These are phyloP conservation scores for Petromus typicus DNA, from an alignment of 2,113 vertebrate genomes.

Conservation along the genomic window DNA sequence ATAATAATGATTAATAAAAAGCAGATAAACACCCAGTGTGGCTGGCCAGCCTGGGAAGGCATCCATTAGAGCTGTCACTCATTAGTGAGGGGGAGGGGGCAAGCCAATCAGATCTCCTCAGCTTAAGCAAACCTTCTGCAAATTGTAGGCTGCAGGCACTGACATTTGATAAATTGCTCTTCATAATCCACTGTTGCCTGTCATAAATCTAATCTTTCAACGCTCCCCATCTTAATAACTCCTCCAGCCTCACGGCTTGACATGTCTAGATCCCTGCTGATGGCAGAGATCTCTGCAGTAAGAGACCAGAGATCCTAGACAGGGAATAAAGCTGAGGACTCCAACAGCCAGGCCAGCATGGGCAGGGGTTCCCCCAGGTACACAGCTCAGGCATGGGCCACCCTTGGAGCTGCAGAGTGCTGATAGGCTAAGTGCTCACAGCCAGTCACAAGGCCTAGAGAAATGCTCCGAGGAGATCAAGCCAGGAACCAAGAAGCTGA, in stretches of 20 bases:
- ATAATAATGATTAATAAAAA: constrained; percentile 86
- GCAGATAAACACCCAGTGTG: constrained; percentile 85
- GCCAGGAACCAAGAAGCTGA: not conserved
- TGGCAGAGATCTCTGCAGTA: constrained; percentile 67
- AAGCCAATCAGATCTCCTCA: constrained; percentile 87
- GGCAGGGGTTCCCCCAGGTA: not conserved
- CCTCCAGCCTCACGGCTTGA: constrained; percentile 74
- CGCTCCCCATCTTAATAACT: constrained; percentile 88
- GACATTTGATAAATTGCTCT: constrained; percentile 91
- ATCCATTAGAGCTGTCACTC: constrained; percentile 88
- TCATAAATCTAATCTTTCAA: constrained; percentile 90
- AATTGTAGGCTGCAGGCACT: constrained; percentile 86
- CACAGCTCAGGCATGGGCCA: not conserved
- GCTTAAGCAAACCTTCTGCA: constrained; percentile 85
- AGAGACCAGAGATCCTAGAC: not conserved
- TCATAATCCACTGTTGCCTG: constrained; percentile 88
- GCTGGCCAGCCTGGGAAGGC: constrained; percentile 83
- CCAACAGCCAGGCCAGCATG: not conserved
- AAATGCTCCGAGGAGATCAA: not conserved
- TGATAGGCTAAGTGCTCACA: not conserved
- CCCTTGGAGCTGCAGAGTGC: not conserved
- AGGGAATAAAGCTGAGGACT: not conserved
- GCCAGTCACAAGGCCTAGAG: not conserved
- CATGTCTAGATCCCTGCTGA: constrained; percentile 76
- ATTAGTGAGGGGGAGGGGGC: constrained; percentile 81